These are phyloP conservation scores for Lepidotrigona ventralis DNA, from an alignment of 1,140 invertebrate species.

Conservation along the genomic window DNA sequence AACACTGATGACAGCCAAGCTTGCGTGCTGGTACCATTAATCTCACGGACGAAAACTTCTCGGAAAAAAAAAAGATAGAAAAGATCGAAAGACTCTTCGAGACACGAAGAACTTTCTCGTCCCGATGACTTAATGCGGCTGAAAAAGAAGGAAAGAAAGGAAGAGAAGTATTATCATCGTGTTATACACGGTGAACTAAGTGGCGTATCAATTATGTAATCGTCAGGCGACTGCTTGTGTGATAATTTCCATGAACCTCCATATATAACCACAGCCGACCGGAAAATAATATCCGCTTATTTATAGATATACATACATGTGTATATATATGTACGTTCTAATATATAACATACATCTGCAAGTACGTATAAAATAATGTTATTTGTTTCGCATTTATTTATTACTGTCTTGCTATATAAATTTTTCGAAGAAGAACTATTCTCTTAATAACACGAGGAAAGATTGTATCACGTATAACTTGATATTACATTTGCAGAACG, in stretches of 20 bases:
- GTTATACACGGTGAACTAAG: neutral
- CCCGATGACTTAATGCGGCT: neutral
- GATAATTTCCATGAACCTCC: neutral
- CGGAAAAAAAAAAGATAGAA: neutral
- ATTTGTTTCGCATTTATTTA: too few relatives aligned
- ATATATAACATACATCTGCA: too few relatives aligned
- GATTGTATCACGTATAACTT: too few relatives aligned
- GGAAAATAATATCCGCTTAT: too few relatives aligned
- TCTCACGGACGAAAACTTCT: neutral
- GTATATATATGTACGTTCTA: too few relatives aligned
- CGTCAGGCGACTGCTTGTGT: neutral
- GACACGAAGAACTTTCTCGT: neutral
- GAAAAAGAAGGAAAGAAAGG: neutral
- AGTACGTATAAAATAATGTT: too few relatives aligned
- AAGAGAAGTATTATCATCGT: conserved; percentile 11
- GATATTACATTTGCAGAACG: too few relatives aligned
- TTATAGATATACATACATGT: too few relatives aligned
- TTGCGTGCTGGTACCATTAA: neutral
- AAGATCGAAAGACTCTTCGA: neutral
- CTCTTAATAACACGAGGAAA: too few relatives aligned
- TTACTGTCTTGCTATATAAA: too few relatives aligned
- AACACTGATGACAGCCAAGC: neutral
- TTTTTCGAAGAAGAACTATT: too few relatives aligned
- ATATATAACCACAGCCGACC: too few relatives aligned
- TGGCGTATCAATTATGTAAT: conserved; percentile 19